phyloP scores from a whole-genome alignment of 1,140 invertebrate genomes.

The Drosophila cardini region DNA sequence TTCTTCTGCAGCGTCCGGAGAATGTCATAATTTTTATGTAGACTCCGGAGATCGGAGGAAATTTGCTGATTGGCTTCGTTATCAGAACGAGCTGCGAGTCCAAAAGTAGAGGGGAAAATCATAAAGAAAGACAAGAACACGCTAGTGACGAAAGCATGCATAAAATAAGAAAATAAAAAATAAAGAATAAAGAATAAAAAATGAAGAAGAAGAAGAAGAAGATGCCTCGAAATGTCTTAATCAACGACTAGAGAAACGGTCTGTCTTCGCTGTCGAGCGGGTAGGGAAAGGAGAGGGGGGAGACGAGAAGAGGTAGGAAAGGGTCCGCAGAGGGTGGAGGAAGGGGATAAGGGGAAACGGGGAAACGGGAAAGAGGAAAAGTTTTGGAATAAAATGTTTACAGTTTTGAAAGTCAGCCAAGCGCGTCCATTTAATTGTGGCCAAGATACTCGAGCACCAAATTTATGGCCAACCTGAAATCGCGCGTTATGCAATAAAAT shows the following conservation, averaged over 20 bases:
- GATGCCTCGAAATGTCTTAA: slow-evolving; percentile 72
- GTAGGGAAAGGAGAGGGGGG: not conserved
- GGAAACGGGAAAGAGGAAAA: slow-evolving; percentile 18
- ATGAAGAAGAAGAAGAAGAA: slow-evolving; percentile 25
- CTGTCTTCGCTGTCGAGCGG: not conserved
- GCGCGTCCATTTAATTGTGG: slow-evolving; percentile 75
- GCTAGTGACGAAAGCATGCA: no score
- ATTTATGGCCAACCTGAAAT: slow-evolving; percentile 71
- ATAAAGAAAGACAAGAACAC: slow-evolving; percentile 9
- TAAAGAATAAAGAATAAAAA: slow-evolving; percentile 18
- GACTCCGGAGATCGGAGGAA: slow-evolving; percentile 11
- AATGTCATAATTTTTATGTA: slow-evolving; percentile 68
- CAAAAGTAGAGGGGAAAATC: slow-evolving; percentile 21
- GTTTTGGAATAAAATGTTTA: slow-evolving; percentile 71
- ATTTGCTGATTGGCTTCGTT: slow-evolving; percentile 60
- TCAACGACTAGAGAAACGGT: slow-evolving; percentile 42
- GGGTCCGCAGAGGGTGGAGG: slow-evolving; percentile 19
- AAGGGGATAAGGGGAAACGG: slow-evolving; percentile 7
- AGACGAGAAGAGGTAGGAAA: slow-evolving; percentile 13
- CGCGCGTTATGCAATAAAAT: slow-evolving; percentile 80
- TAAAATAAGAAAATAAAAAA: slow-evolving; percentile 24
- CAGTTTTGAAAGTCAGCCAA: slow-evolving; percentile 69
- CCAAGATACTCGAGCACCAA: slow-evolving; percentile 66
- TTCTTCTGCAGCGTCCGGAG: slow-evolving; percentile 16
- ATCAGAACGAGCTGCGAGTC: slow-evolving; percentile 43